These are phyloP conservation scores for Arizona elegans DNA, from an alignment of 2,113 vertebrate genomes.

Conservation along the genomic window DNA sequence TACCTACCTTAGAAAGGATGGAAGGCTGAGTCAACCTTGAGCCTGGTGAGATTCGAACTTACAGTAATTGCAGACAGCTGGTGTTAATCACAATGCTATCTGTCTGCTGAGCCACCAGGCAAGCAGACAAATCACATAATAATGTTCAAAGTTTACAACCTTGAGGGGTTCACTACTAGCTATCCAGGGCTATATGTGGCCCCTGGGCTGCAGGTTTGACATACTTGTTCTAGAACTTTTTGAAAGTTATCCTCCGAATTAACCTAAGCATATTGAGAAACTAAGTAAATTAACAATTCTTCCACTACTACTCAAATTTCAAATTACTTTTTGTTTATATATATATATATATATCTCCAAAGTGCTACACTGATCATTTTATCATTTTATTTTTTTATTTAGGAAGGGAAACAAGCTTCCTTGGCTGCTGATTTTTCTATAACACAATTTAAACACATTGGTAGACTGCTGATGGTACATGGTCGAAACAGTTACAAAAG, in stretches of 20 bases:
- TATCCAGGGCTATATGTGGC: neutral
- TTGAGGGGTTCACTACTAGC: neutral
- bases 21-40: no score
- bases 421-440: slow-evolving; percentile 97
- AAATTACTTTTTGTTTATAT: neutral
- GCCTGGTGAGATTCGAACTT: no score
- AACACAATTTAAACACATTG: slow-evolving; percentile 92
- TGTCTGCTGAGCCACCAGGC: no score
- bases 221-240: neutral
- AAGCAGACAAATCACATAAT: neutral
- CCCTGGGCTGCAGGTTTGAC: neutral
- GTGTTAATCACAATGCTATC: no score
- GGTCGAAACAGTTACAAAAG: slow-evolving; percentile 98
- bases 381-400: slow-evolving; percentile 42
- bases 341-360: neutral
- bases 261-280: neutral
- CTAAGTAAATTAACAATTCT: neutral
- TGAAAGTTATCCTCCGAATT: neutral
- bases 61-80: no score
- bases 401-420: slow-evolving; percentile 97
- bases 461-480: slow-evolving; percentile 92
- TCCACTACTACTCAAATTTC: neutral
- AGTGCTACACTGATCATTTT: neutral
- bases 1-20: no score
- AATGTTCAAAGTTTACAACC: neutral